A percentile compares a stretch with the other conserved stretches of the same genome.
Evolutionary conservation across 2,113 vertebrate genomes (phyloP).

Genomic region (Catharus fuscescens): DNA sequence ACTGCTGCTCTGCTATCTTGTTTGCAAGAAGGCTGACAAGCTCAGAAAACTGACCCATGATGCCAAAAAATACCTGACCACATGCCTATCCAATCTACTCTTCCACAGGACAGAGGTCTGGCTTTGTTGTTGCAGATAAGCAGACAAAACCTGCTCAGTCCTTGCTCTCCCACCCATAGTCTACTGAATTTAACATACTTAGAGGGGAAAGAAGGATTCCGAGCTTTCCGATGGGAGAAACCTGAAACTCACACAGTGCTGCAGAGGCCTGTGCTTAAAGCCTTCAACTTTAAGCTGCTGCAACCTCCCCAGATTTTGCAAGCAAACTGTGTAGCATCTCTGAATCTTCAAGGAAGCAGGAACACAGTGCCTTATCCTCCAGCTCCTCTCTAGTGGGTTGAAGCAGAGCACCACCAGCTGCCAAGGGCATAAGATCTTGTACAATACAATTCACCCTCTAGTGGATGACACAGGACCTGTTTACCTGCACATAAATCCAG

Average conservation of each 20-base stretch:
- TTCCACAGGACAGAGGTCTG: neutral
- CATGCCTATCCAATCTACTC: neutral
- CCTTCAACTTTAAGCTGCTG: neutral
- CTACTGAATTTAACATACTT: no score
- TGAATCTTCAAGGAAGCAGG: neutral
- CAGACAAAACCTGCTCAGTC: neutral
- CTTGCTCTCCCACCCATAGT: neutral
- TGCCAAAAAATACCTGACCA: neutral
- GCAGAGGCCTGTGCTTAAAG: neutral
- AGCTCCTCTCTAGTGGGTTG: neutral
- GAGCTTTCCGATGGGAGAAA: neutral
- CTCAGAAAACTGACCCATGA: neutral
- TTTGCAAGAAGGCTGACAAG: neutral
- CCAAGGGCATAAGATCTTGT: neutral
- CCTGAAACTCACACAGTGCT: neutral
- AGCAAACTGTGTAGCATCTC: neutral
- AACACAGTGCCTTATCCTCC: neutral
- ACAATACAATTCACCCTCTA: slow-evolving; percentile 22
- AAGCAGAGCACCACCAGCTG: neutral
- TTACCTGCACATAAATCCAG: neutral
- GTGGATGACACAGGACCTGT: neutral
- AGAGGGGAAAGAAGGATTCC: neutral
- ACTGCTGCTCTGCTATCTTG: neutral
- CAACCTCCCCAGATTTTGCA: neutral
- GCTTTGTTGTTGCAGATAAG: neutral